Conservation (phyloP, 2,113 vertebrate species). For the Cyprinodon variegatus region DNA sequence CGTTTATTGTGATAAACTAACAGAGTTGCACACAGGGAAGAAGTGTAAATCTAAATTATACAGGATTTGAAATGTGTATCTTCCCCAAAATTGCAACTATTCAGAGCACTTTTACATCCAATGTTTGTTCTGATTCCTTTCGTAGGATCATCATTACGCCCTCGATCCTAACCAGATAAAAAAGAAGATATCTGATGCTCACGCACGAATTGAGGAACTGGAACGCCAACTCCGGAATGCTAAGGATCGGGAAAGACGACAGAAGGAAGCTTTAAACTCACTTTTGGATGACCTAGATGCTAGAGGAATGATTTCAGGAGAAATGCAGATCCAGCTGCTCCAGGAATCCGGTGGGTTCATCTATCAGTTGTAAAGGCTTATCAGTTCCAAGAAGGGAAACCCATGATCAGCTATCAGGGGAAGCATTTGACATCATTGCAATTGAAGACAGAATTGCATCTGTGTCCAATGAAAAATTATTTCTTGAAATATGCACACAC, state of each 20-base stretch:
- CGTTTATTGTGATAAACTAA: not conserved
- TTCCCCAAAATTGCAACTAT: not conserved
- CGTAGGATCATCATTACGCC: slow-evolving; percentile 11
- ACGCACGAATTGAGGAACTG: slow-evolving; percentile 5
- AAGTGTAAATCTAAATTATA: not conserved
- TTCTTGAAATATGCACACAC: not conserved
- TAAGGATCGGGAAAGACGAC: slow-evolving; percentile 4
- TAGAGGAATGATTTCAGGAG: not conserved
- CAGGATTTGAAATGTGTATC: not conserved
- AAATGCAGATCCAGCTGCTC: not conserved
- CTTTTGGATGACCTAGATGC: not conserved
- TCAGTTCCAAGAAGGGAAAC: not conserved
- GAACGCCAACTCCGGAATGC: slow-evolving; percentile 10
- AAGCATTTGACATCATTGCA: not conserved
- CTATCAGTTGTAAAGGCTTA: not conserved
- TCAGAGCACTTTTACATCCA: not conserved
- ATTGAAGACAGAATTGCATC: not conserved
- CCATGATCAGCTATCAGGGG: not conserved
- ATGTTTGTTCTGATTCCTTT: not conserved
- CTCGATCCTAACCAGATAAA: slow-evolving; percentile 5
- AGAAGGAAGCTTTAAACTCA: not conserved
- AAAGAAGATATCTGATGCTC: slow-evolving; percentile 4
- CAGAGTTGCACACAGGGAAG: not conserved
- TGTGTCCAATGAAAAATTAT: not conserved
- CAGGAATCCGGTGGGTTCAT: not conserved